A percentile compares a stretch with the other conserved stretches of the same genome.
Evolutionary conservation across 2,797 vertebrate species (phyloP).

Genomic region (Crax fasciolata): DNA sequence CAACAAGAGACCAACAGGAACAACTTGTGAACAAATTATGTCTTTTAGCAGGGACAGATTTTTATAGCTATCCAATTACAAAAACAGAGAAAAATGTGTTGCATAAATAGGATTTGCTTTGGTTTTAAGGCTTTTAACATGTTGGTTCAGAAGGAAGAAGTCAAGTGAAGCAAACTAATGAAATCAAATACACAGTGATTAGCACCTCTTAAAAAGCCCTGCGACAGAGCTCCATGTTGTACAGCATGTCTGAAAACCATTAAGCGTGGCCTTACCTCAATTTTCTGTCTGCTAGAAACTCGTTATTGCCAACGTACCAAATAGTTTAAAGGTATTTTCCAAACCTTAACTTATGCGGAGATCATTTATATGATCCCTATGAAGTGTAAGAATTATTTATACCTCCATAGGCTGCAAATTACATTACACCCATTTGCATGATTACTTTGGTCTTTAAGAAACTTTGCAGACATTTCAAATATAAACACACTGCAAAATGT

Average conservation of each 20-base stretch:
- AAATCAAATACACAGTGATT: constrained; percentile 33
- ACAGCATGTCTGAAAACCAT: not conserved
- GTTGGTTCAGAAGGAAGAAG: not conserved
- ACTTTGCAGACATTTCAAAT: constrained; percentile 57
- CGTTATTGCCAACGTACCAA: constrained; percentile 13
- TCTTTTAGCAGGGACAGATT: constrained; percentile 46
- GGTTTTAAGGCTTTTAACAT: constrained; percentile 29
- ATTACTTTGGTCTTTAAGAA: constrained; percentile 62
- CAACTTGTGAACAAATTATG: constrained; percentile 59
- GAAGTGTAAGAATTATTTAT: not conserved
- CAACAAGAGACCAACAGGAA: constrained; percentile 47
- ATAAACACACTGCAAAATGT: constrained; percentile 27
- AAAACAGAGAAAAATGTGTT: not conserved
- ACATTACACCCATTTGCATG: constrained; percentile 40
- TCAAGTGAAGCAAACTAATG: constrained; percentile 37
- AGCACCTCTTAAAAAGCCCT: constrained; percentile 27
- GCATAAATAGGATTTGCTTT: constrained; percentile 49
- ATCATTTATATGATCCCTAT: not conserved
- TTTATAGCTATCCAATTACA: constrained; percentile 55
- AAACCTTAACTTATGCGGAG: not conserved
- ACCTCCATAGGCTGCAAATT: constrained; percentile 39
- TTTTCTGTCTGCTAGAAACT: constrained; percentile 18
- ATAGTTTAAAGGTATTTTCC: not conserved
- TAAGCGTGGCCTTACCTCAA: not conserved
- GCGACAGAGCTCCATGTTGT: not conserved